Conservation (phyloP, 2,888 invertebrate genomes). For the Stenolophus ochropezus region DNA sequence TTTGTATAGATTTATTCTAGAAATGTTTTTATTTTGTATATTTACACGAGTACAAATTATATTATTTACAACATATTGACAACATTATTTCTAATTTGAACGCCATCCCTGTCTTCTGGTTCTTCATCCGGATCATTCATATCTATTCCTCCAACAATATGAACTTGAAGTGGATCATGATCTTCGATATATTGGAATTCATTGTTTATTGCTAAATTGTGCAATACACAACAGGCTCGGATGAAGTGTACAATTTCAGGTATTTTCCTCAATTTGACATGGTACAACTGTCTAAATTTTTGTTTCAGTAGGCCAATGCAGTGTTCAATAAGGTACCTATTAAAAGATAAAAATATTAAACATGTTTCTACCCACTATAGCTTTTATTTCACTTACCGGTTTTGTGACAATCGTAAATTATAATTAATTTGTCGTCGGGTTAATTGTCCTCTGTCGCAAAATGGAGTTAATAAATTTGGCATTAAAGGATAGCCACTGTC, state of each 20-base stretch:
- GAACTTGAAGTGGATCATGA: background rate
- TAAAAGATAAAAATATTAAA: no score
- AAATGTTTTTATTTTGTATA: background rate
- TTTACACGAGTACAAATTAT: background rate
- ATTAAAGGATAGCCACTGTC: constrained; percentile 63
- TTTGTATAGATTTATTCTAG: no score
- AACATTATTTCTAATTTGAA: constrained; percentile 21
- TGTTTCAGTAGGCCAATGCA: no score
- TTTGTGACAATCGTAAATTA: constrained; percentile 49
- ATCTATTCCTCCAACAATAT: constrained; percentile 13
- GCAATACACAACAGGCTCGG: constrained; percentile 8
- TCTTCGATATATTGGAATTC: constrained; percentile 3
- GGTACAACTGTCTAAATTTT: no score
- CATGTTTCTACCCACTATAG: no score
- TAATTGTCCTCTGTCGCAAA: constrained; percentile 60
- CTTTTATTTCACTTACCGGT: no score
- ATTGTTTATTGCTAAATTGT: no score
- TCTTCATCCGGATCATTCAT: constrained; percentile 15
- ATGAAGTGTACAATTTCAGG: background rate
- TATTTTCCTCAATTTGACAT: no score
- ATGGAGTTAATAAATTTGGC: no score
- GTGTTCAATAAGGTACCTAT: no score
- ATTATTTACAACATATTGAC: constrained; percentile 24
- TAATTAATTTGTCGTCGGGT: constrained; percentile 53
- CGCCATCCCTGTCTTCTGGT: no score